These are phyloP conservation scores for Echinometra lucunter DNA, from an alignment of 53 echinoderm and acorn worm genomes.

Conservation along the genomic window DNA sequence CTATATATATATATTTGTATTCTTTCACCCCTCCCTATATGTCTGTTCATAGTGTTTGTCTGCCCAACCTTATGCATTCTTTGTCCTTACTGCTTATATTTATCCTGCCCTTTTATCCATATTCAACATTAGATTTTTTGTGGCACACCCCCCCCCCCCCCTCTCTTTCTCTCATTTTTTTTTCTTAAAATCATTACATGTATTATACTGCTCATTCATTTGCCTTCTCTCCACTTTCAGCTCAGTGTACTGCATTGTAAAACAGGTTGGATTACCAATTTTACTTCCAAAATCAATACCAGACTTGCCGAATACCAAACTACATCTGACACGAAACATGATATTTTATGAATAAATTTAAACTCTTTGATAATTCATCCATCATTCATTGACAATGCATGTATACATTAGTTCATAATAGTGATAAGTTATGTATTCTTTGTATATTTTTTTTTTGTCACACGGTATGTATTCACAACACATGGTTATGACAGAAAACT, in stretches of 20 bases:
- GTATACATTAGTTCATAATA: not conserved
- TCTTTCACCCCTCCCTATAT: not conserved
- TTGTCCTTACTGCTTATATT: not conserved
- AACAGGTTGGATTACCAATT: not conserved
- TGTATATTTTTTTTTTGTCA: not conserved
- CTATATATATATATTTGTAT: no score
- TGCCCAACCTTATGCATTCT: not conserved
- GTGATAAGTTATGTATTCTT: not conserved
- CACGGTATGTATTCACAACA: no score
- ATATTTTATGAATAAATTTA: constrained; percentile 16
- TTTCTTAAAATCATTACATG: not conserved
- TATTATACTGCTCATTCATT: not conserved
- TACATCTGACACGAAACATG: not conserved
- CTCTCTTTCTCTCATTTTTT: not conserved
- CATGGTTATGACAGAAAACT: no score
- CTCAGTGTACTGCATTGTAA: not conserved
- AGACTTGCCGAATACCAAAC: not conserved
- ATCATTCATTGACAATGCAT: not conserved
- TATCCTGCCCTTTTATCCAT: not conserved
- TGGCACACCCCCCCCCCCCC: no score
- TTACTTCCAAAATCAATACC: not conserved
- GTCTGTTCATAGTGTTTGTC: not conserved
- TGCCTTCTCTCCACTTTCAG: not conserved
- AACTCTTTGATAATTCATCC: not conserved
- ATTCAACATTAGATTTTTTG: no score